These are phyloP conservation scores for Hemibagrus guttatus DNA, from an alignment of 2,797 vertebrate species.

Conservation along the genomic window DNA sequence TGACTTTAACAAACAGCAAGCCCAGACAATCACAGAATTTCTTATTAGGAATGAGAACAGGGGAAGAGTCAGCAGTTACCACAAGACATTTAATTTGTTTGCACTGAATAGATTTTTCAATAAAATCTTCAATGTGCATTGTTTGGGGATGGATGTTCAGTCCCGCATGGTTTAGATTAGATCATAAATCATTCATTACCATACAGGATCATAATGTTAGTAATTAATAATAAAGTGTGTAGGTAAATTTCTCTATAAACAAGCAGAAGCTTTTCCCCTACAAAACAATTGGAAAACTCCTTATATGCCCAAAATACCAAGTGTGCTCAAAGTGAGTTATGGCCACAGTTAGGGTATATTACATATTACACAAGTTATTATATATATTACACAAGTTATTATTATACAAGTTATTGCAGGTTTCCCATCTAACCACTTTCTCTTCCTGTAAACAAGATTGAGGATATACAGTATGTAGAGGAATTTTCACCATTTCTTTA, in stretches of 20 bases:
- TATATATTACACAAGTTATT: background rate
- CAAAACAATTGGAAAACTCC: background rate
- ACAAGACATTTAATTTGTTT: background rate
- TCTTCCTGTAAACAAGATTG: background rate
- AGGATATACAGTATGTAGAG: background rate
- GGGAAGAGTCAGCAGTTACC: background rate
- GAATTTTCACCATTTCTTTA: background rate
- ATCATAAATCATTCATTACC: background rate
- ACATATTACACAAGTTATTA: background rate
- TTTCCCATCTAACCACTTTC: background rate
- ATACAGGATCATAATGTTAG: background rate
- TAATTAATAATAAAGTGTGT: background rate
- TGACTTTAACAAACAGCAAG: constrained; percentile 50
- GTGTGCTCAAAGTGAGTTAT: background rate
- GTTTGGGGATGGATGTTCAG: background rate
- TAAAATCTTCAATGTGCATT: background rate
- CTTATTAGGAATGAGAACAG: background rate
- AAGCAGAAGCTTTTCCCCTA: background rate
- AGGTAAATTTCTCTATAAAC: background rate
- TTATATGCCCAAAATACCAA: background rate
- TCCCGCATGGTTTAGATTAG: background rate
- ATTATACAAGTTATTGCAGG: background rate
- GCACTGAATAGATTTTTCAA: background rate
- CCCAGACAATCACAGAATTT: constrained; percentile 36
- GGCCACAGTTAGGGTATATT: background rate